Evolutionary conservation across 2,797 vertebrate species (phyloP).

Genomic region (Paguma larvata): DNA sequence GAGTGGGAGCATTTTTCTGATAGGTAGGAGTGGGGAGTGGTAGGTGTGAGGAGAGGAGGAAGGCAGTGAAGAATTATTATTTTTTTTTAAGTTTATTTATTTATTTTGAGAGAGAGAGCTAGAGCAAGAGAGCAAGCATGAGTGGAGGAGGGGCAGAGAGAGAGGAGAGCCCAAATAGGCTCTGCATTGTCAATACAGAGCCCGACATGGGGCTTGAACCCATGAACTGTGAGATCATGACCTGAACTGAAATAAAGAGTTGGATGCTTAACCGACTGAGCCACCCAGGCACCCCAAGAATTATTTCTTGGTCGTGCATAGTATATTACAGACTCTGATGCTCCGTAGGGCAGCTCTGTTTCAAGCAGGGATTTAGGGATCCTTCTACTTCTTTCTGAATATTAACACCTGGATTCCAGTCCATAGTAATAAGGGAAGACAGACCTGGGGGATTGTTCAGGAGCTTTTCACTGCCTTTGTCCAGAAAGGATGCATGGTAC

Average conservation of each 20-base stretch:
- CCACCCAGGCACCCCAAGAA: neutral
- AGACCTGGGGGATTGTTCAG: neutral
- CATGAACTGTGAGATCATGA: too few relatives aligned
- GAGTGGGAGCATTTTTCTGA: neutral
- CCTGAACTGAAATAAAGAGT: too few relatives aligned
- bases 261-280: too few relatives aligned
- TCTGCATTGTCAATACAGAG: too few relatives aligned
- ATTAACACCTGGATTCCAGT: neutral
- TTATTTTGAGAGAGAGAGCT: too few relatives aligned
- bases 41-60: neutral
- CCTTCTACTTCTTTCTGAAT: neutral
- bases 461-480: neutral
- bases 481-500: neutral
- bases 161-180: too few relatives aligned
- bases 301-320: neutral
- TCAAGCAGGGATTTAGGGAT: neutral
- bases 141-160: too few relatives aligned
- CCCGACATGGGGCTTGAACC: too few relatives aligned
- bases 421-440: neutral
- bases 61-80: conserved; percentile 20
- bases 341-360: neutral
- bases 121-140: too few relatives aligned
- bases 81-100: neutral
- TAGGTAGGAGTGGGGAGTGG: neutral
- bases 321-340: neutral